These are phyloP conservation scores for Ailuropoda melanoleuca DNA, from an alignment of 2,113 vertebrate species.

Conservation along the genomic window DNA sequence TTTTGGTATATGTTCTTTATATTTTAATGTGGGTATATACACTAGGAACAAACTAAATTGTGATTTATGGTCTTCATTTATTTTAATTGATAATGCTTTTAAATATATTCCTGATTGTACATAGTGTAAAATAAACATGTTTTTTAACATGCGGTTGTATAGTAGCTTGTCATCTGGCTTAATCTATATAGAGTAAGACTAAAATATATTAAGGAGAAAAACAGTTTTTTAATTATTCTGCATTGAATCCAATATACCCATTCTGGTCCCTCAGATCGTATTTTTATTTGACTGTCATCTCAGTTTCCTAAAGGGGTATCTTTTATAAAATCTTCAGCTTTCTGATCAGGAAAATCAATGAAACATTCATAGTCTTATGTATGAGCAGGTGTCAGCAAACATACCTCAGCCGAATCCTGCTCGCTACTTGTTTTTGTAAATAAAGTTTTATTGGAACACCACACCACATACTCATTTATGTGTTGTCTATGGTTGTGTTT, in stretches of 20 bases:
- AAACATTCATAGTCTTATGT: not conserved
- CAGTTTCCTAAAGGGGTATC: not conserved
- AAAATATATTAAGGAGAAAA: not conserved
- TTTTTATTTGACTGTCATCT: constrained; percentile 20
- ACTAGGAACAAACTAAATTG: constrained; percentile 86
- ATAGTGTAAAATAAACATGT: constrained; percentile 91
- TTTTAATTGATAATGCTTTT: constrained; percentile 86
- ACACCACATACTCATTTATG: not conserved
- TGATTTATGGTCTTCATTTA: constrained; percentile 86
- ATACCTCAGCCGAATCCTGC: not conserved
- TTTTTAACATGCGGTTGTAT: constrained; percentile 88
- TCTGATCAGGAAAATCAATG: not conserved
- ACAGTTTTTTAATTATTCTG: not conserved
- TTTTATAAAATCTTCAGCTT: constrained; percentile 24
- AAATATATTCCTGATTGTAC: constrained; percentile 87
- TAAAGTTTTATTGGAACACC: not conserved
- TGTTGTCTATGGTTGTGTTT: not conserved
- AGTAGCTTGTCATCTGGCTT: constrained; percentile 79
- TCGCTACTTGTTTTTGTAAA: not conserved
- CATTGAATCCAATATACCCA: not conserved
- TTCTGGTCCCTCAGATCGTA: not conserved
- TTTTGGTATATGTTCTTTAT: constrained; percentile 86
- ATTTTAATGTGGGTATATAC: constrained; percentile 86
- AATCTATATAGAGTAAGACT: constrained; percentile 58
- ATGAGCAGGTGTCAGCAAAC: not conserved